Base-by-base conservation (phyloP, 1,140 invertebrate genomes). In the Spodoptera frugiperda region DNA sequence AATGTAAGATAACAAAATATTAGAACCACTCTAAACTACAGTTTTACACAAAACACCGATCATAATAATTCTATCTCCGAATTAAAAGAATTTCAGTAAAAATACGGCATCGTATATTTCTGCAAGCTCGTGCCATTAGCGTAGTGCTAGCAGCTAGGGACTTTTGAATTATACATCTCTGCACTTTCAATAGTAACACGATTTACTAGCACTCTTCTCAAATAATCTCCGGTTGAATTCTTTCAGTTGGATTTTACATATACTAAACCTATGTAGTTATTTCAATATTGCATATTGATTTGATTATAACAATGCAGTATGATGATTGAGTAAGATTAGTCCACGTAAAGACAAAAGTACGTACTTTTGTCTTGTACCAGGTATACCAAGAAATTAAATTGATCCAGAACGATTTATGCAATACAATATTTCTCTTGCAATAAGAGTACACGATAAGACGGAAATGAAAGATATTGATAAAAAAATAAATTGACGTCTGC, bases 91-190 rank as follows among this genome's bases (percentile, higher is more conserved):
- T 67, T 67, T 19, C 44, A 67, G 44, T 48, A 48, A 19, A 67
- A 65, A 65, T 48, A 48, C 39, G 63, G 12, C 63, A 67, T 48
- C 44, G 25, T 48, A 14, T 48, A 46, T 48, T 65, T 48, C 2
- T 48, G 63, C 63, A 46, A 49, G 63, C 63, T 25, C 63, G 61
- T 19, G 44, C 44, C 46, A 49, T 67, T 67, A 67, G 63, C 63
- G 63, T 44, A 25, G 33, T 44, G 33, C 33, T 10, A 44, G 6
- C 21, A 21, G 39, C 61, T 44, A 48, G 44, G 44, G 63, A 67
- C 63, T 67, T 15, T 48, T 49, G 63, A 48, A 67, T 67, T 48
- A 67, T 67, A 49, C 44, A 67, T 67, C 39, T 67, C 39, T 67
- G 63, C 63, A 67, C 44, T 67, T 48, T 48, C 63, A 67, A 67